These are phyloP conservation scores for Metopolophium dirhodum DNA, from an alignment of 1,140 invertebrate genomes.

Conservation along the genomic window DNA sequence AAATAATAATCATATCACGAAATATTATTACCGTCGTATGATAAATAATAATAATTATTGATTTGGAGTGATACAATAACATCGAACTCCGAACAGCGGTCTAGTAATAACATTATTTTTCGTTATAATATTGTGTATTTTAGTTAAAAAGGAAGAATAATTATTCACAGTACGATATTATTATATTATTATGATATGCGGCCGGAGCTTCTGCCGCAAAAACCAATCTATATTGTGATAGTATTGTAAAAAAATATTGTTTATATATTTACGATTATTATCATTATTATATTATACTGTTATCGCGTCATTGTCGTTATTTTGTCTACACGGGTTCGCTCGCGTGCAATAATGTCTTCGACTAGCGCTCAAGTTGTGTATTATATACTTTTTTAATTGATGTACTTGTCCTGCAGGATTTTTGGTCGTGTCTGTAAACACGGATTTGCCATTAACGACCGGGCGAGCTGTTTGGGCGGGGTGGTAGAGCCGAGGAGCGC, in stretches of 20 bases:
- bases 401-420: slow-evolving; percentile 32
- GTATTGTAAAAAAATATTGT: too few relatives aligned
- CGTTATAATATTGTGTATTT: neutral
- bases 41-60: neutral
- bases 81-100: neutral
- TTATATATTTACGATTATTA: neutral
- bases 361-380: neutral
- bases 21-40: neutral
- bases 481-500: neutral
- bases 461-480: neutral
- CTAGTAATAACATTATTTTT: neutral
- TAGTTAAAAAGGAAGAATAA: neutral
- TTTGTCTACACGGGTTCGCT: neutral
- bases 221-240: neutral
- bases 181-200: neutral
- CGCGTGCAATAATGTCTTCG: neutral
- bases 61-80: neutral
- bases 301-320: neutral
- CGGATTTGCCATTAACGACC: slow-evolving; percentile 54
- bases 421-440: slow-evolving; percentile 27
- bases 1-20: neutral
- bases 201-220: neutral
- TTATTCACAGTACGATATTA: neutral
- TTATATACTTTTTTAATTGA: slow-evolving; percentile 34
- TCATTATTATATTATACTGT: too few relatives aligned